Evolutionary conservation across 1,140 invertebrate genomes (phyloP), one percentile per base, ranked within the genome.

Genomic region (Microplitis mediator): DNA sequence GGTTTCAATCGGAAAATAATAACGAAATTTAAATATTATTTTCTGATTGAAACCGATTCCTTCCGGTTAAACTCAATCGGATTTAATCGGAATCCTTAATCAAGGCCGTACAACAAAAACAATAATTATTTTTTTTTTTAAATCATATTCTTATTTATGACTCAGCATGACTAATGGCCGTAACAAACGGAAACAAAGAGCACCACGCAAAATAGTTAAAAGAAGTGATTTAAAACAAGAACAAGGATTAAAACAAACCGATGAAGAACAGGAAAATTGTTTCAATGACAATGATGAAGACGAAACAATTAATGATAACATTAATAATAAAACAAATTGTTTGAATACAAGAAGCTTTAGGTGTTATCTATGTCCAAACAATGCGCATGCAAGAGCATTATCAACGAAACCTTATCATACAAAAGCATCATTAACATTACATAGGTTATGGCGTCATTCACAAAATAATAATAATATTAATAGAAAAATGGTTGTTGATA

Each of bases 381-480:
- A 74, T 4, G 69, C 77, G 0, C 34, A 56, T 0, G 81, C 81
- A 4, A 75, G 79, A 9, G 79, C 75, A 4, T 31, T 51, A 0
- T 9, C 65, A 2, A 69, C n/a, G 6, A 34, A 60, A 52, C 85
- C 85, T 0, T 89, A 88, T 70, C 88, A 89, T 56, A 88, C 82
- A 4, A 82, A 81, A 11, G 82, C 82, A 13, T 88, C 88, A 0
- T 71, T 89, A 56, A 75, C 82, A 0, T 69, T 89, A 31, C 88
- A 89, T 74, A 80, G 77, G 4, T 65, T 85, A 16, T 89, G 88
- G 88, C 81, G 83, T 39, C 88, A 89, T 56, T 39, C 31, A 32
- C 64, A 51, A 54, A 32, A 45, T 14, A 9, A 56, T 14, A 9
- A 56, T 1, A 39, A 73, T 50, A 36, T 56, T 58, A n/a, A 16